Conservation (phyloP, 2,888 invertebrate species). For the Parnassius glacialis region DNA sequence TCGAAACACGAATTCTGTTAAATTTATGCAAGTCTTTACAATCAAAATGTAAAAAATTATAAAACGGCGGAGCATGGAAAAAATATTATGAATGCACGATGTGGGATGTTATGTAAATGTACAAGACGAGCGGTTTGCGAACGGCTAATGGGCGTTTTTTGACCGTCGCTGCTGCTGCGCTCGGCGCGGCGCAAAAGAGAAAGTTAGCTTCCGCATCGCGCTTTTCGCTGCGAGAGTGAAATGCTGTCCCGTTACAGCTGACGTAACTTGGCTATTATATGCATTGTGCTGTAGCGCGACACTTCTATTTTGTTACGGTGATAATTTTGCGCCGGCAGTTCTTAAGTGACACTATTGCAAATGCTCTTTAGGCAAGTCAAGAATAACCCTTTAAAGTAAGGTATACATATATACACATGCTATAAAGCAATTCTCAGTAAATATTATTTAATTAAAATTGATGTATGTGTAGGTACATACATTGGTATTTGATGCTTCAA, state of each 20-base stretch:
- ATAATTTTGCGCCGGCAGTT: conserved; percentile 31
- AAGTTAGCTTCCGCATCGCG: conserved; percentile 77
- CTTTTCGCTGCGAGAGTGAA: conserved; percentile 78
- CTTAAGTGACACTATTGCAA: conserved; percentile 4
- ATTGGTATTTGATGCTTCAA: no score
- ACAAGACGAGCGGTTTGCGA: conserved; percentile 21
- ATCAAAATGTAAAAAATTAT: conserved; percentile 16
- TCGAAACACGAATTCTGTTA: background rate
- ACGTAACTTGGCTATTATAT: conserved; percentile 68
- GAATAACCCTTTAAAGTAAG: background rate
- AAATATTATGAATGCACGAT: conserved; percentile 16
- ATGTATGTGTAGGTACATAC: no score
- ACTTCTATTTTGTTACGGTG: conserved; percentile 34
- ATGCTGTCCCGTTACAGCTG: conserved; percentile 76
- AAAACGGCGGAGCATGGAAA: conserved; percentile 16
- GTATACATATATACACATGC: background rate
- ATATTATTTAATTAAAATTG: no score
- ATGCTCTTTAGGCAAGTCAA: background rate
- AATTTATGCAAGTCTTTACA: background rate
- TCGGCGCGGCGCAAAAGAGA: conserved; percentile 66
- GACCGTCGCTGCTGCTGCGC: conserved; percentile 43
- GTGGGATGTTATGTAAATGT: conserved; percentile 32
- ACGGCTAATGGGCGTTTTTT: conserved; percentile 52
- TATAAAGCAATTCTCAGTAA: no score
- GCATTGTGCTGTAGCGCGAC: conserved; percentile 36